Conservation (phyloP, 2,113 vertebrate genomes). For the Heloderma charlesbogerti region DNA sequence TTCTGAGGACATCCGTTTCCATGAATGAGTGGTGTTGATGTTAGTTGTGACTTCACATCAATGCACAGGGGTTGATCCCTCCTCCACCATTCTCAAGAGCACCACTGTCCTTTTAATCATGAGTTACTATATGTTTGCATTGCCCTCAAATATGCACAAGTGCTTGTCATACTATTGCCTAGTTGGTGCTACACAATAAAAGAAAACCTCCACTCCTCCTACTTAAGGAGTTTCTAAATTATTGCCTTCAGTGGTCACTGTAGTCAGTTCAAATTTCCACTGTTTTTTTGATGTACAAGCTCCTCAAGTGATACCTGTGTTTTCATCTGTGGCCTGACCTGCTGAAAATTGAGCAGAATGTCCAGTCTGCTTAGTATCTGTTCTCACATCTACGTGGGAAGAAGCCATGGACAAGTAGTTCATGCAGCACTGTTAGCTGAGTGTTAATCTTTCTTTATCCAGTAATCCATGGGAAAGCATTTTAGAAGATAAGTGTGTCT, state of each 20-base stretch:
- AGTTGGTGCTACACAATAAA: background rate
- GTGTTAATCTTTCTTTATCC: background rate
- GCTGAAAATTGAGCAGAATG: background rate
- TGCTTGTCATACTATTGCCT: background rate
- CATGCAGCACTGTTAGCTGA: background rate
- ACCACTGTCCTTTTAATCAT: background rate
- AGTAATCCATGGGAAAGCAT: background rate
- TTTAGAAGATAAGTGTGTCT: background rate
- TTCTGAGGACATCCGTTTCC: background rate
- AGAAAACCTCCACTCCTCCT: background rate
- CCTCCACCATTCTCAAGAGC: background rate
- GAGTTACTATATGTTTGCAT: background rate
- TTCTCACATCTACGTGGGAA: background rate
- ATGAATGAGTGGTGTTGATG: background rate
- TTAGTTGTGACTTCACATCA: background rate
- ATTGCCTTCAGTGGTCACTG: background rate
- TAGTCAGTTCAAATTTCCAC: background rate
- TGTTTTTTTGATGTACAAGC: background rate
- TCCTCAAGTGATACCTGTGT: background rate
- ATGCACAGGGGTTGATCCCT: background rate
- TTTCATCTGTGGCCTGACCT: background rate
- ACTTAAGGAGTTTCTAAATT: background rate
- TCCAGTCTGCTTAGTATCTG: background rate
- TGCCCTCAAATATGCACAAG: background rate
- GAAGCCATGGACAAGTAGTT: background rate